These are phyloP conservation scores for Eurosta solidaginis DNA, from an alignment of 1,140 invertebrate species.

Conservation along the genomic window DNA sequence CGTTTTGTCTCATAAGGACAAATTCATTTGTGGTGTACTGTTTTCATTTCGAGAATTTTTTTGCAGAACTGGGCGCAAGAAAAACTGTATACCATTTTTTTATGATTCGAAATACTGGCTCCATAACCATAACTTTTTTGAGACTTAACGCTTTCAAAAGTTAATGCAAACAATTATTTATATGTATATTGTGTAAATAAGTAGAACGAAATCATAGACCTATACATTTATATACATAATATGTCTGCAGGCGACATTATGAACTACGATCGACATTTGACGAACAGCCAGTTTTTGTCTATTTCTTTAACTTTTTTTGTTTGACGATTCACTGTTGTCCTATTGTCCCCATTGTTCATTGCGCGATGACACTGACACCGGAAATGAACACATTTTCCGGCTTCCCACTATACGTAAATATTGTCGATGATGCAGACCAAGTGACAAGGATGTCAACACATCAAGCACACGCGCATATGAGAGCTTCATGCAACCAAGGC, in stretches of 20 bases:
- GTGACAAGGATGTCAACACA: not conserved
- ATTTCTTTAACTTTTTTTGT: not conserved
- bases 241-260: not conserved
- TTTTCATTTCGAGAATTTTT: no score
- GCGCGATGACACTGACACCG: slow-evolving; percentile 51
- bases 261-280: slow-evolving; percentile 17
- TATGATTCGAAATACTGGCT: no score
- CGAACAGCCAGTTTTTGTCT: not conserved
- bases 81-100: no score
- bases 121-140: no score
- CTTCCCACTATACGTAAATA: slow-evolving; percentile 1
- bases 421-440: not conserved
- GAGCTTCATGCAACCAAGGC: not conserved
- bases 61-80: no score
- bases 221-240: not conserved
- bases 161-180: not conserved
- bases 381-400: slow-evolving; percentile 58
- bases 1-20: no score
- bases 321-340: not conserved
- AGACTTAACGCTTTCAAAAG: no score
- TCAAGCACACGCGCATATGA: not conserved
- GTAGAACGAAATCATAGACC: no score
- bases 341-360: slow-evolving; percentile 26
- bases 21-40: no score
- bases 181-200: no score